These are phyloP conservation scores for Pocillopora grandis DNA, from an alignment of 92 coral and sea anemone genomes.

Conservation along the genomic window DNA sequence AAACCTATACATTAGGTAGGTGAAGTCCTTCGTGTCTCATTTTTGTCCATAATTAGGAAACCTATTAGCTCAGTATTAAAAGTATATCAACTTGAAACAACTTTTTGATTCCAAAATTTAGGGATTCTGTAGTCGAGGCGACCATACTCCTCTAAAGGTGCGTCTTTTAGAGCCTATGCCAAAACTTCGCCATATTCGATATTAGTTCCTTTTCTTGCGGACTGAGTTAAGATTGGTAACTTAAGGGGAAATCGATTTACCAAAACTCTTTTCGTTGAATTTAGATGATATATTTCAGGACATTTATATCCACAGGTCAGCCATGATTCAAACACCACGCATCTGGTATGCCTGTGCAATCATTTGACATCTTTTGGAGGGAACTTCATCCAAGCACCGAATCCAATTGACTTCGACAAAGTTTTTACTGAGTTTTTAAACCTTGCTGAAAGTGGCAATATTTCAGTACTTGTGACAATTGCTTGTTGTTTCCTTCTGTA, in stretches of 20 bases:
- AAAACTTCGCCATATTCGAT: too few relatives aligned
- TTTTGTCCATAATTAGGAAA: neutral
- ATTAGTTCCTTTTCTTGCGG: too few relatives aligned
- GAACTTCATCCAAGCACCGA: constrained; percentile 43
- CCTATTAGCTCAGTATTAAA: too few relatives aligned
- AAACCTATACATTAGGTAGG: too few relatives aligned
- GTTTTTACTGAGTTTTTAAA: constrained; percentile 34
- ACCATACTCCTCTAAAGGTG: too few relatives aligned
- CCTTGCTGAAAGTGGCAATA: constrained; percentile 46
- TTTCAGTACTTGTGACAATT: constrained; percentile 56
- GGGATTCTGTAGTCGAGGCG: too few relatives aligned
- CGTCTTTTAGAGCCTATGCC: too few relatives aligned
- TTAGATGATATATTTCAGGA: neutral
- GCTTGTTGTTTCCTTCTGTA: constrained; percentile 33
- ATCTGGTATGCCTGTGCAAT: constrained; percentile 37
- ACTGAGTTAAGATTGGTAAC: too few relatives aligned
- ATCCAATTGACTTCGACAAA: constrained; percentile 54
- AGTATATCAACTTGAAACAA: too few relatives aligned
- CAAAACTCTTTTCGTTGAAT: neutral
- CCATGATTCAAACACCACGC: constrained; percentile 30
- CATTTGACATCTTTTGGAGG: constrained; percentile 55
- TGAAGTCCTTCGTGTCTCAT: too few relatives aligned
- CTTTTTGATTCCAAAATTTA: too few relatives aligned
- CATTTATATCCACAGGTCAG: constrained; percentile 26
- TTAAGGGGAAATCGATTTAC: too few relatives aligned